Conservation (phyloP, 2,797 vertebrate species). For the Clarias fuscus region DNA sequence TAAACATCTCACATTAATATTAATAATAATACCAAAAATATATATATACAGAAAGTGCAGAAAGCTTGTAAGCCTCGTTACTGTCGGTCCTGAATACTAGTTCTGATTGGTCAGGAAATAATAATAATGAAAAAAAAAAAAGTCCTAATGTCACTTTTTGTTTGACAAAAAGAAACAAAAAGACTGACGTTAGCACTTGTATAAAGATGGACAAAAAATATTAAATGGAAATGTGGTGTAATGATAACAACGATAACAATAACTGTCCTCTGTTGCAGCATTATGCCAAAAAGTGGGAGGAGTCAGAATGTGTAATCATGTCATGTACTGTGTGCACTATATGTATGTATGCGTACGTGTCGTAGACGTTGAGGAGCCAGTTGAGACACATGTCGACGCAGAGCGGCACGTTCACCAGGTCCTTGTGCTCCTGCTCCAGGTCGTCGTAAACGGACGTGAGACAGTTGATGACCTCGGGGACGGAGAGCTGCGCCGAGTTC, state of each 20-base stretch:
- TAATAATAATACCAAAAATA: neutral
- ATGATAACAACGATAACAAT: neutral
- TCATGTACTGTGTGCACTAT: neutral
- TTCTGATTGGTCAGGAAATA: neutral
- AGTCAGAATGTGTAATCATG: neutral
- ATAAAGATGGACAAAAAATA: neutral
- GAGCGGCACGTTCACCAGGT: conserved; percentile 93
- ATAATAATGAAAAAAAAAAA: neutral
- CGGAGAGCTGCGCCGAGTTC: conserved; percentile 86
- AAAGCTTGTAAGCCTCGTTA: neutral
- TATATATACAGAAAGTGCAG: neutral
- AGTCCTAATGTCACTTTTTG: neutral
- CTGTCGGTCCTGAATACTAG: neutral
- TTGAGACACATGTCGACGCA: conserved; percentile 98
- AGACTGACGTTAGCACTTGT: neutral
- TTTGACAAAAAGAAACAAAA: neutral
- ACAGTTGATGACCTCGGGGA: conserved; percentile 92
- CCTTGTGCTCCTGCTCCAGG: conserved; percentile 90
- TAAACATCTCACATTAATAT: neutral
- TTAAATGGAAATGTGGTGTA: neutral
- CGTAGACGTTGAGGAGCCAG: conserved; percentile 97
- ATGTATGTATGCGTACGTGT: conserved; percentile 80
- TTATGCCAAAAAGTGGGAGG: neutral
- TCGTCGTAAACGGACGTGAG: conserved; percentile 91
- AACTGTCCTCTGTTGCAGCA: neutral